phyloP scores from a whole-genome alignment of 2,113 vertebrate species.

The Polyodon spathula region DNA sequence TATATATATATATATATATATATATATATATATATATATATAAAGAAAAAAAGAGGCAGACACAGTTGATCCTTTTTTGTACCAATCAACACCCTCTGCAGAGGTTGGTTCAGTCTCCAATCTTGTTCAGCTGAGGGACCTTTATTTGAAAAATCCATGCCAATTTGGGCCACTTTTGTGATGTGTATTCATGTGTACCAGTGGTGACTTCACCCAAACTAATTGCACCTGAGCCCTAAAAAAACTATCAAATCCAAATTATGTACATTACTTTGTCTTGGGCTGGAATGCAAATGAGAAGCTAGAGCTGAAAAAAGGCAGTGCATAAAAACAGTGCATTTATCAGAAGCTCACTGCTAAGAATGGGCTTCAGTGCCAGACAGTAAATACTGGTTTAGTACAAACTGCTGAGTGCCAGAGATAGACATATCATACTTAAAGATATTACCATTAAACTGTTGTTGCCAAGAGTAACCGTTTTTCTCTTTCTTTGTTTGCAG shows the following conservation, averaged over 20 bases:
- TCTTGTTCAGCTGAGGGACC: constrained; percentile 12
- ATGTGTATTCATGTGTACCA: constrained; percentile 31
- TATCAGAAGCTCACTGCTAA: too few species aligned
- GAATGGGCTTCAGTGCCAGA: too few species aligned
- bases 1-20: neutral
- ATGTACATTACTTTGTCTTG: neutral
- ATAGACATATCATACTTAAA: neutral
- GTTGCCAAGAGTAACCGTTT: neutral
- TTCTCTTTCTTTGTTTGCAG: neutral
- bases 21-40: constrained; percentile 10
- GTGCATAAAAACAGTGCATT: neutral
- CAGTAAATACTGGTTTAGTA: too few species aligned
- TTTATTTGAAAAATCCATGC: constrained; percentile 17
- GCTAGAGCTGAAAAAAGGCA: neutral
- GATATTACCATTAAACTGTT: constrained; percentile 1
- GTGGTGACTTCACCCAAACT: constrained; percentile 20
- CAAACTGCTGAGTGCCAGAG: neutral
- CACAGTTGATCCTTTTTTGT: constrained; percentile 5
- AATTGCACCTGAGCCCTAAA: constrained; percentile 31
- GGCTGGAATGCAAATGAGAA: neutral
- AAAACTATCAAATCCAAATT: neutral
- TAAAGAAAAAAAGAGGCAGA: constrained; percentile 5
- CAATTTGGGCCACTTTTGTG: constrained; percentile 27
- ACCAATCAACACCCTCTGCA: constrained; percentile 10
- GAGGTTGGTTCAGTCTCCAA: constrained; percentile 14